Evolutionary conservation across 2,888 invertebrate genomes (phyloP), one percentile per base, ranked within the genome.

Genomic region (Parapristionchus giblindavisi): DNA sequence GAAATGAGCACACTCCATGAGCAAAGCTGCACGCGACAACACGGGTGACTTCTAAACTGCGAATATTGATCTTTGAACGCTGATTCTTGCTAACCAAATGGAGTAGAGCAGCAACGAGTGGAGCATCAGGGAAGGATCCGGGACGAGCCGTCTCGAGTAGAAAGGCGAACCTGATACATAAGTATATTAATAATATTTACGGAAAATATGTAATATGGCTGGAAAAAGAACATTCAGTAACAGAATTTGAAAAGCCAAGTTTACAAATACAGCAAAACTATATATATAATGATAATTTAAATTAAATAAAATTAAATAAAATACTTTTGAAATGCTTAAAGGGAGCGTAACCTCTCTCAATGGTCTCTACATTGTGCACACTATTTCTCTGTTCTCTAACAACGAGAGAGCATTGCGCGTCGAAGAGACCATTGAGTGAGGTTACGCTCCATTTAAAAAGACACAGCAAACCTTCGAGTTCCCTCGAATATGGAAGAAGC

Each of bases 81-180:
- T 2, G 1, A 32, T n/a, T 32, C 29, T 11, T 11, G 17, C 56
- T 89, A 90, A 96, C 97, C 91, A 99, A 91, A 89, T 98, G 97
- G 66, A 99, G 90, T 70, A 96, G 91, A 3, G 97, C 96, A 0
- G 95, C 96, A 88, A 99, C 92, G 43, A 99, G 91, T 83, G 96
- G 94, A 2, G 97, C 93, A 90, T 99, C 99, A 0, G 99, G 99
- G 74, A 98, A 93, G 0, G 94, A 92, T 0, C 99, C 99, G 0
- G 99, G 99, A 77, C 94, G 93, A 82, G 96, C 96, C 14, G 95
- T 95, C 89, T 99, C 98, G 80, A 99, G 89, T 43, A 99, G 90
- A 89, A 99, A 96, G 60, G 93, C 93, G 87, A 99, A 93, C 58
- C 97, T 90, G 40, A n/a, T n/a, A n/a, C n/a, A 48, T 11, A 65